These are phyloP conservation scores for Chaetops frenatus DNA, from an alignment of 2,113 vertebrate species.

Conservation along the genomic window DNA sequence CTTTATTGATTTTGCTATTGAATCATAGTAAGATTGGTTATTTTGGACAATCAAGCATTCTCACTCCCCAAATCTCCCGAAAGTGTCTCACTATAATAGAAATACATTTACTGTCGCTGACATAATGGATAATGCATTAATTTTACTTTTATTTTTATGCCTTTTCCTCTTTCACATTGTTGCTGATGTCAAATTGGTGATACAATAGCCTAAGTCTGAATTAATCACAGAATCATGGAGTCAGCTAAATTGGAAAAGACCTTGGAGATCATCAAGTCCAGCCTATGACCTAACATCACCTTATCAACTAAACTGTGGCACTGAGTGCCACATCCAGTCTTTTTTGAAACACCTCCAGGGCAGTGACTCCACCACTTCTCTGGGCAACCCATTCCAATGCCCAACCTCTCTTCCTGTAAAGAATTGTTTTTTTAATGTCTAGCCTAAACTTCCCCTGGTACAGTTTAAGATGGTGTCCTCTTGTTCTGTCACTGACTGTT, in stretches of 20 bases:
- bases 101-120: neutral
- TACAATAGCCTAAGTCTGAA: neutral
- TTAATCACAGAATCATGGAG: neutral
- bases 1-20: neutral
- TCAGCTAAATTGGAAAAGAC: neutral
- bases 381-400: neutral
- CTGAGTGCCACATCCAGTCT: neutral
- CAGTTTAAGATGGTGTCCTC: neutral
- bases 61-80: neutral
- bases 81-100: neutral
- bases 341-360: neutral
- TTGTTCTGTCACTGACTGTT: too few species aligned
- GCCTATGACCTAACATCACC: neutral
- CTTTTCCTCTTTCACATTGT: neutral
- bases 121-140: neutral
- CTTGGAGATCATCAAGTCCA: neutral
- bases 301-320: neutral
- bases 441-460: neutral
- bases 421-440: neutral
- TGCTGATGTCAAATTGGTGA: neutral
- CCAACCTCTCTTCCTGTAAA: neutral
- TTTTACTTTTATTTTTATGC: neutral
- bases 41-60: neutral
- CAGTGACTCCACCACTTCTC: neutral
- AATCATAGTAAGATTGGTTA: neutral